Percentiles rank a stretch among this genome's conserved stretches.
phyloP scores from a whole-genome alignment of 1,140 invertebrate genomes.

The Cydia strobilella region DNA sequence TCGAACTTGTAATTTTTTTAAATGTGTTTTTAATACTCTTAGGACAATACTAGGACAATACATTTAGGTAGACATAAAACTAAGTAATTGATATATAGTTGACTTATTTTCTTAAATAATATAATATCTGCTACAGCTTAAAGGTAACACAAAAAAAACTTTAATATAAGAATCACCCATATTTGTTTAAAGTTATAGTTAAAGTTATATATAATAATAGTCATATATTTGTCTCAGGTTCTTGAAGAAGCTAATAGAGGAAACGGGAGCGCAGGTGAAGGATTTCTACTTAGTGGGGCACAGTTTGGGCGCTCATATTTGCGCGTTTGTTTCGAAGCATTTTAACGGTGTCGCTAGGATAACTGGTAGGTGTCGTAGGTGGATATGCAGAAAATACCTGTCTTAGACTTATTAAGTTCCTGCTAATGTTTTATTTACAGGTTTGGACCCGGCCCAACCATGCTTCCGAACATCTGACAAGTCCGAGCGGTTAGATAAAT shows the following conservation, averaged over 20 bases:
- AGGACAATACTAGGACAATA: too few relatives aligned
- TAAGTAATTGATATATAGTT: too few relatives aligned
- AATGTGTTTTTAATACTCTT: too few relatives aligned
- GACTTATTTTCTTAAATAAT: too few relatives aligned
- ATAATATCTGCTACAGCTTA: too few relatives aligned
- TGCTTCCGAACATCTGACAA: conserved; percentile 79
- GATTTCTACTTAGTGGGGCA: conserved; percentile 83
- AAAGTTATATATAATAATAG: too few relatives aligned
- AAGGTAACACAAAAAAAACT: too few relatives aligned
- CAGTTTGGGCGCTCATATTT: conserved; percentile 84
- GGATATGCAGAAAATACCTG: background rate
- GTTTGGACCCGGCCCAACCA: conserved; percentile 84
- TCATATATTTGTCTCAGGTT: conserved; percentile 53
- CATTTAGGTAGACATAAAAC: too few relatives aligned
- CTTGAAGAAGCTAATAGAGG: conserved; percentile 60
- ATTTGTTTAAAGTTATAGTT: too few relatives aligned
- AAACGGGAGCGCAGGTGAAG: conserved; percentile 62
- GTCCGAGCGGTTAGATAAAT: conserved; percentile 77
- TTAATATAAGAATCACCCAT: too few relatives aligned
- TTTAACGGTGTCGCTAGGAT: conserved; percentile 73
- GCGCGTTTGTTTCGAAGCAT: conserved; percentile 79
- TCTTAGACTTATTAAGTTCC: too few relatives aligned
- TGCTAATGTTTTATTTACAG: conserved; percentile 51
- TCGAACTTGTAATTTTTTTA: too few relatives aligned
- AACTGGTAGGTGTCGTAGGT: conserved; percentile 55